Evolutionary conservation across 2,888 invertebrate species (phyloP).

Genomic region (Galerucella pusilla): DNA sequence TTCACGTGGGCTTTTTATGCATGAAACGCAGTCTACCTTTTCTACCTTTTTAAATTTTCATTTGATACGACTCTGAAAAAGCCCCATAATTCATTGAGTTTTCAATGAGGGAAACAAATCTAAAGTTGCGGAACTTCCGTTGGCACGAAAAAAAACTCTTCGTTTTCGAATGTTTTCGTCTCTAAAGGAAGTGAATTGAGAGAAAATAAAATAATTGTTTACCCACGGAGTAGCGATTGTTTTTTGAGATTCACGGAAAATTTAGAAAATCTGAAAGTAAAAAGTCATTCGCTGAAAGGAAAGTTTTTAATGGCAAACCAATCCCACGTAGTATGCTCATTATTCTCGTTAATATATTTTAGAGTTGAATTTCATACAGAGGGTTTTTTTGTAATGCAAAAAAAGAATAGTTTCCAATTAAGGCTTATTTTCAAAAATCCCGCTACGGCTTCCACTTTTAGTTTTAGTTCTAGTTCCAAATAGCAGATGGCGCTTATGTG

Average conservation of each 20-base stretch:
- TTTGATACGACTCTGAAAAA: conserved; percentile 16
- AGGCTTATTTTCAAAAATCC: too few species aligned
- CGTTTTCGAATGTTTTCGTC: neutral
- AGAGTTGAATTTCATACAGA: neutral
- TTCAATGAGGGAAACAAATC: conserved; percentile 21
- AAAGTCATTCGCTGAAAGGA: conserved; percentile 7
- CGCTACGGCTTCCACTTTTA: too few species aligned
- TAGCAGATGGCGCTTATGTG: too few species aligned
- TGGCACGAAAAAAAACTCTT: conserved; percentile 3
- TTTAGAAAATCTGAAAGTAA: conserved; percentile 6
- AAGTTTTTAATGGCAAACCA: conserved; percentile 3
- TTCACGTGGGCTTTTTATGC: too few species aligned
- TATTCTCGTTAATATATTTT: neutral
- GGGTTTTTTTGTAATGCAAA: neutral
- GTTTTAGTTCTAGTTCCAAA: too few species aligned
- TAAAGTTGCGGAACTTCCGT: conserved; percentile 10
- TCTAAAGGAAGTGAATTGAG: conserved; percentile 14
- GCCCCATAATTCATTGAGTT: conserved; percentile 14
- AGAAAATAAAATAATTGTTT: conserved; percentile 21
- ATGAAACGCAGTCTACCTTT: neutral
- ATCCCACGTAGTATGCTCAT: neutral
- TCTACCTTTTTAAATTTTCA: neutral
- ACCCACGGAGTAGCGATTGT: conserved; percentile 7
- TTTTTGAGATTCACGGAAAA: conserved; percentile 5
- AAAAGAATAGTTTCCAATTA: too few species aligned